Base-by-base conservation (phyloP, 2,888 invertebrate species). In the Cataglyphis livida region DNA sequence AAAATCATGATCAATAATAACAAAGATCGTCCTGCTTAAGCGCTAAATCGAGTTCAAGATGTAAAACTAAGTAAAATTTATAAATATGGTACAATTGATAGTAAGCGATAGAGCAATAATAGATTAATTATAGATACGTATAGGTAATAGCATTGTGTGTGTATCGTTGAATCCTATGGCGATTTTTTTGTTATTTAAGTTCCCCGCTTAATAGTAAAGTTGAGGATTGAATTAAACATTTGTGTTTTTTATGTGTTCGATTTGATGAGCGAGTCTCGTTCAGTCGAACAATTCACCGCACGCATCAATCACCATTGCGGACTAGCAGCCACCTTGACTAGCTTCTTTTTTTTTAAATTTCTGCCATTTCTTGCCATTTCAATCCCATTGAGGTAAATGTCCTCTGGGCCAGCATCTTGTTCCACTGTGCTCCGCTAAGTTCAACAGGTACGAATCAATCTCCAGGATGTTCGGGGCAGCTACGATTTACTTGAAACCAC, bases 401-500 rank as follows among this genome's bases (percentile, higher is more conserved):
- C 91, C 89, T 90, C 84, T 82, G 89, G 90, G 89, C 90, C 90
- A 90, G 86, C 89, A 90, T 91, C 90, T 91, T 91, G 87, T 90
- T 91, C 91, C 92, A 91, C 89, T 91, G 90, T 87, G 85, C 85
- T 92, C 85, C 89, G 88, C 82, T 89, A 88, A 90, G 64, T 88
- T 90, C 85, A 65, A 85, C 88, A 75, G 90, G 85, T 90, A 71
- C 89, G 92, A 94, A 94, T 95, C 95, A 98, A 96, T 99, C 99
- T 93, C 98, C 98, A 92, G 99, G 99, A 96, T 99, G 99, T 95
- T 99, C 99, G 78, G 99, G 99, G 96, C 99, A 99, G 94, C 98
- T 98, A 95, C 99, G 97, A 96, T 99, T 99, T 95, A 99, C 98
- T 95, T 99, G 98, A 96, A 99, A 99, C 99, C 99, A 99, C 95